Evolutionary conservation across 2,113 vertebrate genomes (phyloP).

Genomic region (Phrynosoma blainvillii): DNA sequence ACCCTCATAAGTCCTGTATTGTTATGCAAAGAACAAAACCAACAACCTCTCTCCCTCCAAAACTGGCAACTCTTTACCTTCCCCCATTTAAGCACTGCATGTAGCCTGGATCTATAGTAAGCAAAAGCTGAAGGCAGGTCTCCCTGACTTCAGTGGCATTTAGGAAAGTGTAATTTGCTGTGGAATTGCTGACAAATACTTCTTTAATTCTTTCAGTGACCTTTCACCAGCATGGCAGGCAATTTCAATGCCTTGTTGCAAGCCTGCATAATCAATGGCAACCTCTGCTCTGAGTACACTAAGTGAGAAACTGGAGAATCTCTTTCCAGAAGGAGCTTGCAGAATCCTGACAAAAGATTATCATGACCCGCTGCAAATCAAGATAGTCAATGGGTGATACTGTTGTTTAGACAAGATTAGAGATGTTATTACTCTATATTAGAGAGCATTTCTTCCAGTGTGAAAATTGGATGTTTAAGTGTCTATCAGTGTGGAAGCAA

Average conservation of each 20-base stretch:
- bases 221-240: background rate
- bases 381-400: slow-evolving; percentile 17
- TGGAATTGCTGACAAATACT: slow-evolving; percentile 13
- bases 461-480: background rate
- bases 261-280: slow-evolving; percentile 5
- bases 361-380: background rate
- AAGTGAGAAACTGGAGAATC: background rate
- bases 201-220: slow-evolving; percentile 10
- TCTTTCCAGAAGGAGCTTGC: slow-evolving; percentile 5
- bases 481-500: background rate
- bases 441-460: background rate
- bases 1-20: too few relatives aligned
- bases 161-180: background rate
- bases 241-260: slow-evolving; percentile 9
- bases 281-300: background rate
- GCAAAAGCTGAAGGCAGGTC: background rate
- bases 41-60: too few relatives aligned
- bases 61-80: too few relatives aligned
- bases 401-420: slow-evolving; percentile 36
- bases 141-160: background rate
- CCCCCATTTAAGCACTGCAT: too few relatives aligned
- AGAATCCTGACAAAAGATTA: background rate
- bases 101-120: background rate
- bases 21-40: too few relatives aligned
- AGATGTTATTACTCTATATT: background rate